phyloP scores from a whole-genome alignment of 2,797 vertebrate genomes.

The Chiloscyllium punctatum region DNA sequence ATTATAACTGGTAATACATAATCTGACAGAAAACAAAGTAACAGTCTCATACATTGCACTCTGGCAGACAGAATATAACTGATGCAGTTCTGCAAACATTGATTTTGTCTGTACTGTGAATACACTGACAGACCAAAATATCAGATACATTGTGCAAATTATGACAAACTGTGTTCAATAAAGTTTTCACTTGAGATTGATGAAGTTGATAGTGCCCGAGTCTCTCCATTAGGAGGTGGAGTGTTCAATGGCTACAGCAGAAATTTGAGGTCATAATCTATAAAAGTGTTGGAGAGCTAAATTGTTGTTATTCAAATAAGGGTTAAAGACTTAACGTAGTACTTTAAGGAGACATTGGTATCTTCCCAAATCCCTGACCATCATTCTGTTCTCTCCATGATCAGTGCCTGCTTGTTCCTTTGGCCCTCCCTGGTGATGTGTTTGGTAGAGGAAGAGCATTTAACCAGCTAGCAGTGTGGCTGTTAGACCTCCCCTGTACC shows the following conservation, averaged over 20 bases:
- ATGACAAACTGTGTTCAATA: neutral
- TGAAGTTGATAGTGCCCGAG: too few relatives aligned
- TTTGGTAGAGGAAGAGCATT: neutral
- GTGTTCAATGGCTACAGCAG: neutral
- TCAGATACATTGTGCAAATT: neutral
- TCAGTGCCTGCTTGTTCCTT: neutral
- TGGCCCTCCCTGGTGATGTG: too few relatives aligned
- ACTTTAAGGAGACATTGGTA: neutral
- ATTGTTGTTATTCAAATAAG: neutral
- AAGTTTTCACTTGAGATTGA: neutral
- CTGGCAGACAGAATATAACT: neutral
- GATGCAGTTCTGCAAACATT: neutral
- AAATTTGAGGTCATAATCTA: neutral
- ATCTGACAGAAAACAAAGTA: slow-evolving; percentile 10
- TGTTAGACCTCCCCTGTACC: too few relatives aligned
- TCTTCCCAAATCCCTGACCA: neutral
- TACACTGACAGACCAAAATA: neutral
- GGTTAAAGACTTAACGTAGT: neutral
- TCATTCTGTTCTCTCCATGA: neutral
- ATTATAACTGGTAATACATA: neutral
- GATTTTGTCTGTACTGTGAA: neutral
- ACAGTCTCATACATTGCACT: neutral
- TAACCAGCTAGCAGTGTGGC: neutral
- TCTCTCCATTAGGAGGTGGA: neutral
- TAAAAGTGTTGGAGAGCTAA: neutral